Evolutionary conservation across 2,797 vertebrate species (phyloP).

Genomic region (Sylvilagus floridanus): DNA sequence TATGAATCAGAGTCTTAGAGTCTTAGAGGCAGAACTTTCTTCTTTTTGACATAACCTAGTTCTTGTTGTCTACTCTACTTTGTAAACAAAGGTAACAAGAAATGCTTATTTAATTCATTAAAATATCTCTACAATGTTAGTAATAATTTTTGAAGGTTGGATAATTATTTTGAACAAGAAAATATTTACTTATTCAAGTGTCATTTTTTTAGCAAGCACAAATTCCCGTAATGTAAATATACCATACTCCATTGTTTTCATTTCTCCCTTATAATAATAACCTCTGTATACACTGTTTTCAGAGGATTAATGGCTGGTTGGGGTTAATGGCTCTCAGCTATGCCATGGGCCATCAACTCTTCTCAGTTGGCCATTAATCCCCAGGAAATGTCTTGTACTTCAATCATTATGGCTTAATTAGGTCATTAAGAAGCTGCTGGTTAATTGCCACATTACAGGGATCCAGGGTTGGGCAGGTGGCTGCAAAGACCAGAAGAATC

Average conservation of each 20-base stretch:
- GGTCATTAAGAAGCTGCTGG: slow-evolving; percentile 83
- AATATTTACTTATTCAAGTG: slow-evolving; percentile 58
- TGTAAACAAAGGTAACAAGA: background rate
- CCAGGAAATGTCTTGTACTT: slow-evolving; percentile 83
- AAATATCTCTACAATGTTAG: background rate
- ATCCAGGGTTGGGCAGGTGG: slow-evolving; percentile 76
- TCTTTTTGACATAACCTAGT: background rate
- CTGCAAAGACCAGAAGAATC: slow-evolving; percentile 61
- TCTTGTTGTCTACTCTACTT: slow-evolving; percentile 18
- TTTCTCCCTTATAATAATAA: slow-evolving; percentile 72
- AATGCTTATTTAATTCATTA: slow-evolving; percentile 51
- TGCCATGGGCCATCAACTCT: slow-evolving; percentile 82
- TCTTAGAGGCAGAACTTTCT: background rate
- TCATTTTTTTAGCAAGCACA: slow-evolving; percentile 67
- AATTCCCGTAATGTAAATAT: slow-evolving; percentile 62
- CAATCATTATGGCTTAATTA: slow-evolving; percentile 86
- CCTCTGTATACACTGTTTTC: slow-evolving; percentile 76
- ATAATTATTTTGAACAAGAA: slow-evolving; percentile 61
- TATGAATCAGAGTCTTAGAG: background rate
- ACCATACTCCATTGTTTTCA: slow-evolving; percentile 72
- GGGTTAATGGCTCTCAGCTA: slow-evolving; percentile 82
- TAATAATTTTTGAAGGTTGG: slow-evolving; percentile 31
- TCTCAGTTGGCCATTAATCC: slow-evolving; percentile 85
- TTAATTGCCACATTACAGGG: slow-evolving; percentile 83
- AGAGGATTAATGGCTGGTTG: slow-evolving; percentile 83